Percentiles rank a stretch among this genome's conserved stretches.
phyloP scores from a whole-genome alignment of 2,113 vertebrate species.

The Origma solitaria region DNA sequence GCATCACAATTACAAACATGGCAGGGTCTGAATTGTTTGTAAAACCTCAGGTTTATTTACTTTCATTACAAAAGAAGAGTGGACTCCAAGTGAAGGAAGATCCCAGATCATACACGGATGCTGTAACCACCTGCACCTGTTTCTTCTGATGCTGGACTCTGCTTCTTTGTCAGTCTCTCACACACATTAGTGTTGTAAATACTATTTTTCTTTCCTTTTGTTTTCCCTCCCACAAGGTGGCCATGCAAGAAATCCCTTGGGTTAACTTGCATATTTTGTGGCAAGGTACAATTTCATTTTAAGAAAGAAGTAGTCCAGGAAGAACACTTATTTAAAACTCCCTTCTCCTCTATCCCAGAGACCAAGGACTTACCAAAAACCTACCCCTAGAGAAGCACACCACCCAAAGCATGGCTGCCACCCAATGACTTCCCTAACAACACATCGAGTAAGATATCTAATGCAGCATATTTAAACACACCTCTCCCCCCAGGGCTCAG shows the following conservation, averaged over 20 bases:
- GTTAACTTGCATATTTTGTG: not conserved
- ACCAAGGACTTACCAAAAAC: not conserved
- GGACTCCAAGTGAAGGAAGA: not conserved
- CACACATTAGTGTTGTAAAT: not conserved
- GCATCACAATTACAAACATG: fast-evolving
- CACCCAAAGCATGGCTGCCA: not conserved
- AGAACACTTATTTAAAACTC: not conserved
- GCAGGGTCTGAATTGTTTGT: not conserved
- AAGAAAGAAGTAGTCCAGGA: not conserved
- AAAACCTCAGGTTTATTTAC: not conserved
- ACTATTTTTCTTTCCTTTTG: not conserved
- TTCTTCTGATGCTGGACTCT: not conserved
- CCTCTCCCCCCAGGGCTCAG: not conserved
- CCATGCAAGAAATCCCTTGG: fast-evolving
- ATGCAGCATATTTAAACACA: not conserved
- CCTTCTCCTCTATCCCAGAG: not conserved
- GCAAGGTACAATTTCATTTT: not conserved
- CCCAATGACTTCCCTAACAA: not conserved
- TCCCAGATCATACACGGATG: not conserved
- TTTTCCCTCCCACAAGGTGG: not conserved
- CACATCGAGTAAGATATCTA: not conserved
- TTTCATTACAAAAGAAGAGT: not conserved
- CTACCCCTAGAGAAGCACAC: not conserved
- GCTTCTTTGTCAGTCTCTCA: not conserved
- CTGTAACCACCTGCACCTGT: not conserved